Evolutionary conservation across 2,113 vertebrate genomes (phyloP).

Genomic region (Pituophis catenifer): DNA sequence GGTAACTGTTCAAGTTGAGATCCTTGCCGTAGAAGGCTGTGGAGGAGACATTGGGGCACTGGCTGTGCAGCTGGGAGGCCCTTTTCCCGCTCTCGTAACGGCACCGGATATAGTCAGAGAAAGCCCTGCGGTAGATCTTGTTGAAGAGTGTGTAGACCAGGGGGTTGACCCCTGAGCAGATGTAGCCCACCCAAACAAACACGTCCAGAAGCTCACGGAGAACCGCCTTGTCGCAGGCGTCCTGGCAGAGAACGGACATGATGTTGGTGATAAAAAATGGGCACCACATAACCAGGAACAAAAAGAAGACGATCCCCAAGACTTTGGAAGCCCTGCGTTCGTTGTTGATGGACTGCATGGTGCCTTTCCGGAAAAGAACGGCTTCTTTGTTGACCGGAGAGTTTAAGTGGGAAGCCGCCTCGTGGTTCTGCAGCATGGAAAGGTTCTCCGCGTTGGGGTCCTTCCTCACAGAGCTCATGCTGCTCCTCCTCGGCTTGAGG

Average conservation of each 20-base stretch:
- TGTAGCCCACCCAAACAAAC: constrained; percentile 98
- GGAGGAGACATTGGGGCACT: constrained; percentile 77
- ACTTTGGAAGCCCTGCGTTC: constrained; percentile 95
- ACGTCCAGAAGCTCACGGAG: constrained; percentile 90
- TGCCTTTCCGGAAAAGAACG: constrained; percentile 82
- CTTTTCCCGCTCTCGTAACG: constrained; percentile 75
- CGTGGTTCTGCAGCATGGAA: constrained; percentile 80
- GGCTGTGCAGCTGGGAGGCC: constrained; percentile 70
- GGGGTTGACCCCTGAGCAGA: constrained; percentile 95
- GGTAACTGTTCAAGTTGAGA: constrained; percentile 82
- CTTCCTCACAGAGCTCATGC: constrained; percentile 78
- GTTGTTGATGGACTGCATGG: constrained; percentile 98
- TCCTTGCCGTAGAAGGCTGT: constrained; percentile 73
- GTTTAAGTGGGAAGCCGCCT: constrained; percentile 78
- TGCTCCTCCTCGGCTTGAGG: constrained; percentile 76
- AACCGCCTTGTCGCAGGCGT: constrained; percentile 82
- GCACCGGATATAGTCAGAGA: constrained; percentile 92
- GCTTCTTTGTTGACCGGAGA: constrained; percentile 78
- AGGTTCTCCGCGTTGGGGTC: constrained; percentile 74
- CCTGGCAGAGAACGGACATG: constrained; percentile 87
- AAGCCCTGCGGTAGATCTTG: constrained; percentile 92
- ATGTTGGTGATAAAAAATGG: constrained; percentile 98
- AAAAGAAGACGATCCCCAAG: constrained; percentile 95
- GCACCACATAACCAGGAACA: constrained; percentile 99
- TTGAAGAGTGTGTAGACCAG: constrained; percentile 98